A percentile compares a stretch with the other conserved stretches of the same genome.
Evolutionary conservation across 2,888 invertebrate genomes (phyloP).

Genomic region (Notodonta ziczac): DNA sequence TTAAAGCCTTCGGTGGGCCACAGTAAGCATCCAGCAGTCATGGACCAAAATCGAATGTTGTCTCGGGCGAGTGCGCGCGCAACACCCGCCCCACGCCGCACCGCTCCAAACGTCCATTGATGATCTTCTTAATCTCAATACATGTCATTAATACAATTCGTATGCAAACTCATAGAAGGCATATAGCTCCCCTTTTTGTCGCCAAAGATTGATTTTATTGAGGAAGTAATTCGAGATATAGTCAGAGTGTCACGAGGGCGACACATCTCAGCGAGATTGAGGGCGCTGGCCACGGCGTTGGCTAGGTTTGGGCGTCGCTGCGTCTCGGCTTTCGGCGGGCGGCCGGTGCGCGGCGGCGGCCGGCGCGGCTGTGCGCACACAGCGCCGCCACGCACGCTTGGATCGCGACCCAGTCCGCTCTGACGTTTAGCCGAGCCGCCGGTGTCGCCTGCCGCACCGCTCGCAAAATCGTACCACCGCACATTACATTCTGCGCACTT

Average conservation of each 20-base stretch:
- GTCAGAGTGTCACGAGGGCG: slow-evolving; percentile 22
- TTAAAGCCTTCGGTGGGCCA: slow-evolving; percentile 79
- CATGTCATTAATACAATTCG: slow-evolving; percentile 64
- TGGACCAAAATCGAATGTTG: slow-evolving; percentile 85
- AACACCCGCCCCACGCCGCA: slow-evolving; percentile 68
- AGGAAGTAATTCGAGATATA: slow-evolving; percentile 25
- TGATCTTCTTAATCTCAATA: slow-evolving; percentile 79
- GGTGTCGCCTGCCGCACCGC: slow-evolving; percentile 68
- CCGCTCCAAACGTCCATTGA: slow-evolving; percentile 79
- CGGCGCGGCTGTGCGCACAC: slow-evolving; percentile 73
- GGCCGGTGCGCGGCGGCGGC: slow-evolving; percentile 72
- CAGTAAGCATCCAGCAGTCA: slow-evolving; percentile 82
- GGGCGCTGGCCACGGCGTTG: slow-evolving; percentile 72
- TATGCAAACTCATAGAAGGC: slow-evolving; percentile 43
- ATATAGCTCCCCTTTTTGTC: slow-evolving; percentile 25
- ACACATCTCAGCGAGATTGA: slow-evolving; percentile 47
- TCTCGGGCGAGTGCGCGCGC: slow-evolving; percentile 80
- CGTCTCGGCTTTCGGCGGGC: slow-evolving; percentile 78
- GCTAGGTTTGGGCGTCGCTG: slow-evolving; percentile 82
- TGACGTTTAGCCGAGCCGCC: slow-evolving; percentile 78
- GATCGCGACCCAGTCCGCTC: slow-evolving; percentile 81
- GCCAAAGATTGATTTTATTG: slow-evolving; percentile 26
- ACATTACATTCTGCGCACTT: slow-evolving; percentile 70
- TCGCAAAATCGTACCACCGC: slow-evolving; percentile 56
- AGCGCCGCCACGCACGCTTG: slow-evolving; percentile 77